Evolutionary conservation across 2,888 invertebrate genomes (phyloP), one percentile per base, ranked within the genome.

Genomic region (Allacma fusca): DNA sequence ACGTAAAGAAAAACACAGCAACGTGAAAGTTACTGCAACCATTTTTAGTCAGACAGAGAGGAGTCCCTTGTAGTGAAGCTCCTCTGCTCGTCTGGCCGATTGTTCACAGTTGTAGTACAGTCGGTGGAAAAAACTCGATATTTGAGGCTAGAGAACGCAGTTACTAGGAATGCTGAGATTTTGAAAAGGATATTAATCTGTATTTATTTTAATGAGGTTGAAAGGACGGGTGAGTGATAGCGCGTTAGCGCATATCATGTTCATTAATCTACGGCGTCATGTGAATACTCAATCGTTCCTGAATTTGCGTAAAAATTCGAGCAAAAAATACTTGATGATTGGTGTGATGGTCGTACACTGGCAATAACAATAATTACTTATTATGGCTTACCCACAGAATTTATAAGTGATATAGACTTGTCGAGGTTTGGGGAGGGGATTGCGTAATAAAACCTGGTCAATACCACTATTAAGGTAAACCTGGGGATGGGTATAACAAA

Each of bases 271-370:
- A n/a, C 68, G 13, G 24, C 69, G 24, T 70, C 40, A 70, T 70
- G 43, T 71, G 71, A 71, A 29, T 71, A 57, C 19, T 21, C 24
- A 44, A 70, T 44, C 13, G 67, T 44, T 29, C 28, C 59, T 26
- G 71, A n/a, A 71, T 71, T 71, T 71, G 71, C 59, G 44, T 70
- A 70, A 50, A 70, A 70, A 71, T 24, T 50, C 29, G 59, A 59
- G 71, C 57, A 71, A 59, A 71, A 71, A 71, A 69, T 43, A 9
- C 29, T n/a, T 70, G 44, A 68, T 68, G 68, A 68, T 68, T 68
- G 68, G 44, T 44, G 44, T 44, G 21, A 21, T 24, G 19, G 44
- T 70, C 69, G 2, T 68, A 26, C 44, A 44, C 50, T 50, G 34
- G 24, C 50, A 44, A 70, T 70, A 70, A 70, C 50, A 70, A 70